Evolutionary conservation across 2,888 invertebrate genomes (phyloP).

Genomic region (Pyrrhia umbra): DNA sequence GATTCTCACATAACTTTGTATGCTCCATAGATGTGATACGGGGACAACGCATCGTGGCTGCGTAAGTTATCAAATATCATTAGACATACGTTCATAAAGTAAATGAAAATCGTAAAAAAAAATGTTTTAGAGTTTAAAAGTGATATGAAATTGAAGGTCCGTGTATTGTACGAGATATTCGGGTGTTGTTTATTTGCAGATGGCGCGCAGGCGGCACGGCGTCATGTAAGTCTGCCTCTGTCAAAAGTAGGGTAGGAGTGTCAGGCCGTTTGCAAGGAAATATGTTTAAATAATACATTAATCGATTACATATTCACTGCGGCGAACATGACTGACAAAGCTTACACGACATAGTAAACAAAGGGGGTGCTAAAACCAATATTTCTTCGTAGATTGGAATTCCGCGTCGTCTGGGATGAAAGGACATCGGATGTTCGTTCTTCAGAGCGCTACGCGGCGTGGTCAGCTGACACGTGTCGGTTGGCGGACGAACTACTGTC

Average conservation of each 20-base stretch:
- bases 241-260: slow-evolving; percentile 50
- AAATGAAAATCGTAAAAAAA: slow-evolving; percentile 52
- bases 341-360: slow-evolving; percentile 26
- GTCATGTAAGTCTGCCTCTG: slow-evolving; percentile 57
- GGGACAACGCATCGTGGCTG: slow-evolving; percentile 54
- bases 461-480: neutral
- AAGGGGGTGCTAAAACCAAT: slow-evolving; percentile 22
- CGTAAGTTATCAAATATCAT: slow-evolving; percentile 62
- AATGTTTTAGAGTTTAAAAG: slow-evolving; percentile 40
- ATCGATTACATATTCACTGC: neutral
- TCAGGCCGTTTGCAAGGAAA: slow-evolving; percentile 56
- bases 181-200: slow-evolving; percentile 61
- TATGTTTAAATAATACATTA: slow-evolving; percentile 1
- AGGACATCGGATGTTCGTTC: slow-evolving; percentile 16
- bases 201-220: slow-evolving; percentile 50
- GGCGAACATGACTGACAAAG: slow-evolving; percentile 20
- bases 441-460: slow-evolving; percentile 8
- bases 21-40: slow-evolving; percentile 58
- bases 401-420: slow-evolving; percentile 9
- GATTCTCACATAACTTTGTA: slow-evolving; percentile 49
- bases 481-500: slow-evolving; percentile 16
- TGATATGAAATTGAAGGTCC: slow-evolving; percentile 51
- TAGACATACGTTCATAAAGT: slow-evolving; percentile 33
- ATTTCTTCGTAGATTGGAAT: slow-evolving; percentile 45
- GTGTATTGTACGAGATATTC: slow-evolving; percentile 53